Conservation (phyloP, 1,140 invertebrate genomes). For the Drosophila sp. region DNA sequence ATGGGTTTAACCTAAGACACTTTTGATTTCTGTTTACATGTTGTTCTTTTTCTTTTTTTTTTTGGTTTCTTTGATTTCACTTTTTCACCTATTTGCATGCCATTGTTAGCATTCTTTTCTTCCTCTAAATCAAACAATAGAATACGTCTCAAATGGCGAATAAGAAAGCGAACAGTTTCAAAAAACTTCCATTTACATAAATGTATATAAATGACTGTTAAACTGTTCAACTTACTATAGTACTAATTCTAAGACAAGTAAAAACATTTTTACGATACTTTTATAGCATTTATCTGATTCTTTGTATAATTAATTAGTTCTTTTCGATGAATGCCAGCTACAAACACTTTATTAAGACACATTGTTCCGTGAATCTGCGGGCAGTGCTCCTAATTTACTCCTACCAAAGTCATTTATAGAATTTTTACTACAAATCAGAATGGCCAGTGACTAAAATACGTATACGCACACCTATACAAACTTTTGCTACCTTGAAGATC, state of each 20-base stretch:
- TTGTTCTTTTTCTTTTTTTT: not conserved
- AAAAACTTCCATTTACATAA: slow-evolving; percentile 9
- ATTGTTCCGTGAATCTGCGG: no score
- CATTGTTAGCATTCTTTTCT: slow-evolving; percentile 5
- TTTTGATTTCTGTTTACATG: slow-evolving; percentile 10
- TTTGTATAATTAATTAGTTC: slow-evolving; percentile 13
- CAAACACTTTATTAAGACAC: not conserved
- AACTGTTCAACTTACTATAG: not conserved
- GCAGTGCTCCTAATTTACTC: no score
- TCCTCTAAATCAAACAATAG: not conserved
- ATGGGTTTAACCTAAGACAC: not conserved
- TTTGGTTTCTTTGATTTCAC: slow-evolving; percentile 6
- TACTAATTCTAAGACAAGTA: not conserved
- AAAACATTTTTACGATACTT: not conserved
- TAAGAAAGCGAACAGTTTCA: slow-evolving; percentile 12
- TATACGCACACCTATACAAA: no score
- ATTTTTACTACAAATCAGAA: no score
- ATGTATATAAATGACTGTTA: not conserved
- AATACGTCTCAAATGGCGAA: not conserved
- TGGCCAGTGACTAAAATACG: no score
- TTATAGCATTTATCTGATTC: slow-evolving; percentile 9
- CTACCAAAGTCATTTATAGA: no score
- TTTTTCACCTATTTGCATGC: not conserved
- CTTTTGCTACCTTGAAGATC: no score
- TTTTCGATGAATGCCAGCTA: not conserved